A percentile compares a stretch with the other conserved stretches of the same genome.
Evolutionary conservation across 2,888 invertebrate genomes (phyloP).

Genomic region (Dicranocentrus wangi): DNA sequence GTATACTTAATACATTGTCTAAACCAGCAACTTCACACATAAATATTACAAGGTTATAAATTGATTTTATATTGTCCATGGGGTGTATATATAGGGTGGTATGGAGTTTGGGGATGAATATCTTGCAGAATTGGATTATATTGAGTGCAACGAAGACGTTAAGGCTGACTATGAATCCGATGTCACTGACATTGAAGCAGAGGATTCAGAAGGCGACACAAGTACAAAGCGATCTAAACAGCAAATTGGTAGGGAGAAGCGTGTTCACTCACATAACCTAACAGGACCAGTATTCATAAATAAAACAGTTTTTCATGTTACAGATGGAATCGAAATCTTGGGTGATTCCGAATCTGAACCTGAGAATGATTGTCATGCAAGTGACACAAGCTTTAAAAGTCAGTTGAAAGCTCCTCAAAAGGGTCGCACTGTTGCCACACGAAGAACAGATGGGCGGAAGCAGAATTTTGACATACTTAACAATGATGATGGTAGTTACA

Average conservation of each 20-base stretch:
- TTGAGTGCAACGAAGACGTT: constrained; percentile 88
- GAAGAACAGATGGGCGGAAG: constrained; percentile 36
- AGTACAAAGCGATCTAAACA: neutral
- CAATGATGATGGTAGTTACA: constrained; percentile 31
- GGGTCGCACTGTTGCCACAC: constrained; percentile 3
- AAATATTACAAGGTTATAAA: neutral
- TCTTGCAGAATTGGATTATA: constrained; percentile 95
- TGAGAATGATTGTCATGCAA: constrained; percentile 8
- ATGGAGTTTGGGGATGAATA: constrained; percentile 95
- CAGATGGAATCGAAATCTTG: too few relatives aligned
- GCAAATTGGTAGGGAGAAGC: neutral
- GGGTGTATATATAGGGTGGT: constrained; percentile 78
- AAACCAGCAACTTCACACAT: neutral
- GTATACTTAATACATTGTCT: constrained; percentile 74
- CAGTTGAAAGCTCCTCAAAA: neutral
- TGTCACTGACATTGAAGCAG: constrained; percentile 37
- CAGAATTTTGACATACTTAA: constrained; percentile 1
- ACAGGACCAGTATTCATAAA: too few relatives aligned
- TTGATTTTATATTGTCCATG: neutral
- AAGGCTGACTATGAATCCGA: constrained; percentile 54
- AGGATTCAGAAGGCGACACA: constrained; percentile 13
- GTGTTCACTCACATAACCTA: too few relatives aligned
- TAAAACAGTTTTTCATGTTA: too few relatives aligned
- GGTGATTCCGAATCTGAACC: neutral
- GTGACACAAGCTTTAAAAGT: neutral